phyloP scores from a whole-genome alignment of 2,888 invertebrate species.

The Pandemis cinnamomeana region DNA sequence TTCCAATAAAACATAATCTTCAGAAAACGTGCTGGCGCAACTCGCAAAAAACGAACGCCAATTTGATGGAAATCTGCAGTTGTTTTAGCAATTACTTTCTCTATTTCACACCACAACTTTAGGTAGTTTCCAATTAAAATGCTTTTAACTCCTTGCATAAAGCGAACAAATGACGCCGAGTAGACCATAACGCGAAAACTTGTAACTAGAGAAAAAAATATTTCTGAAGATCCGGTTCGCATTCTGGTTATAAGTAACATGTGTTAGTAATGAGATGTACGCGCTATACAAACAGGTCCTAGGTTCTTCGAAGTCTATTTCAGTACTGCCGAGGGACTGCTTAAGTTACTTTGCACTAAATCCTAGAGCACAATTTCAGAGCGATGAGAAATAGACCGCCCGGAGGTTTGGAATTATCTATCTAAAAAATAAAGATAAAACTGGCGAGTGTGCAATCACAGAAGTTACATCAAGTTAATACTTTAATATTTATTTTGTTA shows the following conservation, averaged over 20 bases:
- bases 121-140: conserved; percentile 3
- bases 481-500: neutral
- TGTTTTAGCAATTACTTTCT: neutral
- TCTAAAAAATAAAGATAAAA: too few relatives aligned
- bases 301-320: conserved; percentile 29
- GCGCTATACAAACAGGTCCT: conserved; percentile 26
- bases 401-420: conserved; percentile 4
- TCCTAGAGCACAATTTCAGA: conserved; percentile 9
- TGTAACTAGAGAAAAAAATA: conserved; percentile 5
- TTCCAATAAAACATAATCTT: conserved; percentile 43
- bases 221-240: conserved; percentile 23
- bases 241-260: conserved; percentile 17
- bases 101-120: neutral
- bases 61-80: conserved; percentile 8
- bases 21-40: conserved; percentile 39
- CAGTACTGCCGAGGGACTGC: conserved; percentile 5
- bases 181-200: neutral
- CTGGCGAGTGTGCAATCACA: too few relatives aligned
- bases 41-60: conserved; percentile 33
- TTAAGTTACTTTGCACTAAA: conserved; percentile 12
- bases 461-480: too few relatives aligned
- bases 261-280: conserved; percentile 18
- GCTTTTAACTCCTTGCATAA: neutral
- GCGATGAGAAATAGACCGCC: conserved; percentile 11
- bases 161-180: neutral